phyloP scores from a whole-genome alignment of 1,140 invertebrate species.

The Cardiocondyla obscurior region DNA sequence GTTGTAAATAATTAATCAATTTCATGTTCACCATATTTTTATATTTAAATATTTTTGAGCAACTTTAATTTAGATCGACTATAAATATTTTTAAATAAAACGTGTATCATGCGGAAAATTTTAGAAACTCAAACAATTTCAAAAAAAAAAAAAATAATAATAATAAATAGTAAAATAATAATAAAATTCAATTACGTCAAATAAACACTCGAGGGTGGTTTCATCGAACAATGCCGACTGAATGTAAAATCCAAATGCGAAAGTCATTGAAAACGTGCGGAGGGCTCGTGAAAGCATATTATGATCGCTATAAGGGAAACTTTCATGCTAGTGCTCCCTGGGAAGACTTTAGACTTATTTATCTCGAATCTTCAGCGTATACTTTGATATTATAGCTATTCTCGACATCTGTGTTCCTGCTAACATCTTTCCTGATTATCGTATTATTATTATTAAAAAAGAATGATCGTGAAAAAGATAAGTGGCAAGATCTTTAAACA shows the following conservation, averaged over 20 bases:
- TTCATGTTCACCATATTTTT: not conserved
- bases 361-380: constrained; percentile 41
- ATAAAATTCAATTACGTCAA: not conserved
- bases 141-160: not conserved
- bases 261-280: constrained; percentile 33
- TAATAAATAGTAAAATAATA: too few relatives aligned
- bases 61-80: not conserved
- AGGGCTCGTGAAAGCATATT: constrained; percentile 62
- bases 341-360: constrained; percentile 53
- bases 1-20: not conserved
- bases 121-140: constrained; percentile 20
- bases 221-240: constrained; percentile 52
- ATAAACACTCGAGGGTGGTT: constrained; percentile 11
- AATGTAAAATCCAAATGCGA: constrained; percentile 70
- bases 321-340: not conserved
- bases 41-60: not conserved
- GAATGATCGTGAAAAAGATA: not conserved
- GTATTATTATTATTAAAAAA: constrained; percentile 2
- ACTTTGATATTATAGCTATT: constrained; percentile 3
- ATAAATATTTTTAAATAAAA: not conserved
- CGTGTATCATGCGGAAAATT: constrained; percentile 3
- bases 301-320: constrained; percentile 28
- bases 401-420: not conserved
- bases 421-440: not conserved
- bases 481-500: not conserved